Evolutionary conservation across 2,888 invertebrate genomes (phyloP).

Genomic region (Ectemnius cavifrons): DNA sequence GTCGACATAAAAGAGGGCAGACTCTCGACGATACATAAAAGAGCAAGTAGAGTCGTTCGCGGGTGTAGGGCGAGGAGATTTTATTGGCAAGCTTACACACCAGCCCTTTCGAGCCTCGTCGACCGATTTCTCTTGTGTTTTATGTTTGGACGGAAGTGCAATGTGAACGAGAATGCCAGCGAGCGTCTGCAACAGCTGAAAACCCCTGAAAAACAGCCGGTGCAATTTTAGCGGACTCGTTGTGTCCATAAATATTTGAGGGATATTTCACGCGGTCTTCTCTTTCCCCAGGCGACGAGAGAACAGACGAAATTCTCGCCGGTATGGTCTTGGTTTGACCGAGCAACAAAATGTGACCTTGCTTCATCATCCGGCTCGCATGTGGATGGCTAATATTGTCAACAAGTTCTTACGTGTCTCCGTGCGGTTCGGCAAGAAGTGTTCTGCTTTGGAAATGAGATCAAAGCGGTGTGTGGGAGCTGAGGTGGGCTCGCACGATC

Average conservation of each 20-base stretch:
- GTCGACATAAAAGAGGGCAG: too few relatives aligned
- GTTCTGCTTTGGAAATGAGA: too few relatives aligned
- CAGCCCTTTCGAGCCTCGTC: not conserved
- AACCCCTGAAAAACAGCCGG: constrained; percentile 14
- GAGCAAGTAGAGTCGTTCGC: not conserved
- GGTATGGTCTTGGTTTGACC: too few relatives aligned
- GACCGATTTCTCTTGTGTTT: not conserved
- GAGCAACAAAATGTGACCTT: too few relatives aligned
- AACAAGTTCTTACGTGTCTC: too few relatives aligned
- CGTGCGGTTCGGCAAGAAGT: too few relatives aligned
- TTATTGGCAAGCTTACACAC: not conserved
- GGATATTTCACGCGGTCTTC: too few relatives aligned
- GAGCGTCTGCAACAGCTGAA: too few relatives aligned
- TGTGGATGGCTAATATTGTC: too few relatives aligned
- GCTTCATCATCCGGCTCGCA: too few relatives aligned
- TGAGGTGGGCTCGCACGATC: not conserved
- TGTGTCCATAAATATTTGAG: constrained; percentile 54
- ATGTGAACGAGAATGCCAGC: not conserved
- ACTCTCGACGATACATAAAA: not conserved
- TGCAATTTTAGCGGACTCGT: constrained; percentile 33
- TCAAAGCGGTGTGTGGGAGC: too few relatives aligned
- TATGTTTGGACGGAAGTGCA: constrained; percentile 1
- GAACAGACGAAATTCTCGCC: constrained; percentile 12
- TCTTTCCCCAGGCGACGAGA: too few relatives aligned
- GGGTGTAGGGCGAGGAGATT: not conserved